Conservation (phyloP, 2,888 invertebrate genomes). For the Tetragonula carbonaria region DNA sequence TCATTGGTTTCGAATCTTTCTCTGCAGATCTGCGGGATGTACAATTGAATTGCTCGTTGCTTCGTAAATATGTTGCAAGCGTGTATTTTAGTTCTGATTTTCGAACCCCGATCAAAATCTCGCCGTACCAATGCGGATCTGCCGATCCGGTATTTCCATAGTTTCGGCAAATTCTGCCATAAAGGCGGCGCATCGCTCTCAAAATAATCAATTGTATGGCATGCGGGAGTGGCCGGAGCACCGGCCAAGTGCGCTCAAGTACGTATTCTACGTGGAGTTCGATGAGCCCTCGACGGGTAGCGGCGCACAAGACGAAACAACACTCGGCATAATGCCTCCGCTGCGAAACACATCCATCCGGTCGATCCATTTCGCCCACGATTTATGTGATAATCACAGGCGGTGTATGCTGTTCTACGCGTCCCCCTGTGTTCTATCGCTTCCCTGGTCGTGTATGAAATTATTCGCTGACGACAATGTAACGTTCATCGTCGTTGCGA, state of each 20-base stretch:
- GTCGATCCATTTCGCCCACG: constrained; percentile 45
- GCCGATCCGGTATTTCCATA: background rate
- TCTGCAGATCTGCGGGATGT: no score
- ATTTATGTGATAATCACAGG: constrained; percentile 57
- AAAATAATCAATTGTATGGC: constrained; percentile 14
- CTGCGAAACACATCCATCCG: constrained; percentile 27
- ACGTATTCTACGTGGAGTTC: constrained; percentile 9
- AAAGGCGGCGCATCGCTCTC: background rate
- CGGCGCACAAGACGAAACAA: constrained; percentile 43
- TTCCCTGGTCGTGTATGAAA: constrained; percentile 45
- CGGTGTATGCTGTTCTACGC: constrained; percentile 21
- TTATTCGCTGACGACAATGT: constrained; percentile 36
- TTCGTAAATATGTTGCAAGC: no score
- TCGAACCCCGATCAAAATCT: background rate
- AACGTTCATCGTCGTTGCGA: background rate
- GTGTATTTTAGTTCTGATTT: no score
- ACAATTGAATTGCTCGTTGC: no score
- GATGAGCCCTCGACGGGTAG: constrained; percentile 1
- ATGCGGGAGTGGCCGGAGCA: background rate
- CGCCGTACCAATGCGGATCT: no score
- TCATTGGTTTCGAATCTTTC: no score
- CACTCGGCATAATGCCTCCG: constrained; percentile 44
- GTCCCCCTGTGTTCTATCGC: constrained; percentile 12
- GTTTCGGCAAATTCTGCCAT: background rate
- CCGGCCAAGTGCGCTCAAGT: background rate